Conservation (phyloP, 2,888 invertebrate genomes). For the Trichogramma evanescens region DNA sequence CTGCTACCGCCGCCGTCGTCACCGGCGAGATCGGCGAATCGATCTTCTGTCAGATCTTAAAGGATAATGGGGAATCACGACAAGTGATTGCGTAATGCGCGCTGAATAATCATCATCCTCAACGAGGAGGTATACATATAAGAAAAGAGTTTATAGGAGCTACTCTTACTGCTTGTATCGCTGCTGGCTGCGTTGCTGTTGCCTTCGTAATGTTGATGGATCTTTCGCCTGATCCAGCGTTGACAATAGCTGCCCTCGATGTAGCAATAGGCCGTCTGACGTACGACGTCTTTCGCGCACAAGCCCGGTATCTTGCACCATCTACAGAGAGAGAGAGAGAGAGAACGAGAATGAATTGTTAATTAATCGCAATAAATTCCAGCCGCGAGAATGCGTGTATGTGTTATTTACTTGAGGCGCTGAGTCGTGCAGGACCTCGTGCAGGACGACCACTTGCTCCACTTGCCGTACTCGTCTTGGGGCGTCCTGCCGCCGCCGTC, state of each 20-base stretch:
- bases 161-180: no score
- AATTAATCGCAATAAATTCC: not conserved
- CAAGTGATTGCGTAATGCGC: no score
- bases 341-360: not conserved
- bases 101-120: no score
- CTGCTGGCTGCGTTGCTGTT: constrained; percentile 27
- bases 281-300: constrained; percentile 71
- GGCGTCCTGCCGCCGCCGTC: constrained; percentile 24
- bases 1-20: constrained; percentile 32
- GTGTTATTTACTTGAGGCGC: constrained; percentile 57
- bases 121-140: no score
- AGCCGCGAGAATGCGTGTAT: not conserved
- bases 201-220: constrained; percentile 37
- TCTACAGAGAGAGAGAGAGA: constrained; percentile 44
- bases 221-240: constrained; percentile 53
- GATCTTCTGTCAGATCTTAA: constrained; percentile 33
- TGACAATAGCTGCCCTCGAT: constrained; percentile 76
- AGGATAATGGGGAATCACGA: constrained; percentile 6
- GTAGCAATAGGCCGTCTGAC: constrained; percentile 81
- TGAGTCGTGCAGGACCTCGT: constrained; percentile 72
- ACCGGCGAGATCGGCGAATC: constrained; percentile 37
- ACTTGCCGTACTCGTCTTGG: constrained; percentile 60
- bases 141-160: no score
- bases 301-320: constrained; percentile 66
- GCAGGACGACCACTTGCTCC: constrained; percentile 81